Evolutionary conservation across 1,140 invertebrate species (phyloP).

Genomic region (Pseudomyrmex gracilis): DNA sequence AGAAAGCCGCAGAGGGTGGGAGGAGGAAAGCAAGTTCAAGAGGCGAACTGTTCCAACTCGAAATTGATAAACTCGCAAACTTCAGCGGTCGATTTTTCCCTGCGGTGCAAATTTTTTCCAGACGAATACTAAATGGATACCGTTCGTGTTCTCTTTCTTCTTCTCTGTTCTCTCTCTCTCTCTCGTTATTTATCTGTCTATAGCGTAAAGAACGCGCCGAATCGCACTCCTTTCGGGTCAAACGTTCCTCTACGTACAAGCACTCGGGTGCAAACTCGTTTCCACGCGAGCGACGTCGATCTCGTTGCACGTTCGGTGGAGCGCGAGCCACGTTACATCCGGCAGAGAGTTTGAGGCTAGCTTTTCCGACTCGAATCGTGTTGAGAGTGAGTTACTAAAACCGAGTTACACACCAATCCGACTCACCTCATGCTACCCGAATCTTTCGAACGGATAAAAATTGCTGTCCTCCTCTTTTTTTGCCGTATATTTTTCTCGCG

Average conservation of each 20-base stretch:
- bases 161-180: slow-evolving; percentile 1
- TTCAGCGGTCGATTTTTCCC: slow-evolving; percentile 31
- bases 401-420: slow-evolving; percentile 56
- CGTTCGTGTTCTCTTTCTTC: slow-evolving; percentile 42
- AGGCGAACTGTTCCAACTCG: slow-evolving; percentile 22
- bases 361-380: slow-evolving; percentile 71
- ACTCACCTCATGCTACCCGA: neutral
- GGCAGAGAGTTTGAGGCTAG: slow-evolving; percentile 59
- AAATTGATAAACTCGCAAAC: slow-evolving; percentile 65
- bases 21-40: neutral
- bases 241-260: slow-evolving; percentile 65
- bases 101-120: slow-evolving; percentile 17
- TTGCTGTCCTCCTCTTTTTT: neutral
- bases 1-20: neutral
- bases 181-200: slow-evolving; percentile 26
- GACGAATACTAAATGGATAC: slow-evolving; percentile 69
- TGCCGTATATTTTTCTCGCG: neutral
- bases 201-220: slow-evolving; percentile 56
- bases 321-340: slow-evolving; percentile 60
- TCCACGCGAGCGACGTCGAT: slow-evolving; percentile 68
- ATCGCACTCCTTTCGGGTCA: slow-evolving; percentile 69
- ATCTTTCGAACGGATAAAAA: slow-evolving; percentile 29
- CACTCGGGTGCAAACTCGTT: slow-evolving; percentile 65
- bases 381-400: slow-evolving; percentile 75
- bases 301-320: slow-evolving; percentile 55